These are phyloP conservation scores for Sphecodes monilicornis DNA, from an alignment of 2,888 invertebrate genomes.

Conservation along the genomic window DNA sequence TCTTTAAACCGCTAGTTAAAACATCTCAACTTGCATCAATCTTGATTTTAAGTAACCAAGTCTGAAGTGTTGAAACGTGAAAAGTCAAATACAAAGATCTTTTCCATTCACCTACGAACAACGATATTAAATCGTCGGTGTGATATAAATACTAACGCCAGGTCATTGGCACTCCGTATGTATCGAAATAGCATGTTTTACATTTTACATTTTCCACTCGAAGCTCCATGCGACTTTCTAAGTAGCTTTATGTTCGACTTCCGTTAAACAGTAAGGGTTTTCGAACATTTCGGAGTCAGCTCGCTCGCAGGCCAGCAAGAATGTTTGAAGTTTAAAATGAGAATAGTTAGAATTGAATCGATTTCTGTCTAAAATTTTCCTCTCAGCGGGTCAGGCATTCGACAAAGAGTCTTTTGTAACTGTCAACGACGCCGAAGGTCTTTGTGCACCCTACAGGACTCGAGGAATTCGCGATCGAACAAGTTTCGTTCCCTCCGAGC, in stretches of 20 bases:
- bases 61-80: no score
- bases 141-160: no score
- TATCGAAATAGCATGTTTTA: not conserved
- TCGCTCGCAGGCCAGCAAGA: not conserved
- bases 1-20: no score
- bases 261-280: not conserved
- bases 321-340: not conserved
- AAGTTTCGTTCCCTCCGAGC: not conserved
- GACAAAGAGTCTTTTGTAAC: conserved; percentile 10
- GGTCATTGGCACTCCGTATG: no score
- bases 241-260: not conserved
- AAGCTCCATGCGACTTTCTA: not conserved
- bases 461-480: conserved; percentile 1
- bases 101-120: no score
- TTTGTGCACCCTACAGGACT: not conserved
- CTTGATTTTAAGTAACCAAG: no score
- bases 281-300: not conserved
- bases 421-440: not conserved
- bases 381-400: not conserved
- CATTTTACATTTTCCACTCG: not conserved
- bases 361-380: not conserved
- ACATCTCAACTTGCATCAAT: no score
- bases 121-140: no score
- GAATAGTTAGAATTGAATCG: not conserved
- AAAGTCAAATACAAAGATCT: no score